Evolutionary conservation across 2,888 invertebrate species (phyloP).

Genomic region (Ophion ventricosus): DNA sequence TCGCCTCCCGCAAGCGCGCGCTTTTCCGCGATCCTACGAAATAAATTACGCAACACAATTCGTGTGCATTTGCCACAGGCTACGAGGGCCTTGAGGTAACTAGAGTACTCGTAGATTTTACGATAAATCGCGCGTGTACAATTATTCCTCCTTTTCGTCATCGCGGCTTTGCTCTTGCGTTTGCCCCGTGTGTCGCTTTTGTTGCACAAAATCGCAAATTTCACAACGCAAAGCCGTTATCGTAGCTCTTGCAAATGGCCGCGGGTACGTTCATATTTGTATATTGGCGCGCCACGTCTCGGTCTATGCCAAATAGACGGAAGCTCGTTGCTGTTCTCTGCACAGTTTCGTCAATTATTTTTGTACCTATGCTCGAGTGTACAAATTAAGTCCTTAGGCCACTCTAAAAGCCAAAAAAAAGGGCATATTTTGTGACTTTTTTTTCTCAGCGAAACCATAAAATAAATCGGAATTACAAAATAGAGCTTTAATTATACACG

Average conservation of each 20-base stretch:
- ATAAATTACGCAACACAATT: conserved; percentile 43
- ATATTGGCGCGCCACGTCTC: background rate
- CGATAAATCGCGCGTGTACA: conserved; percentile 55
- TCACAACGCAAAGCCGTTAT: background rate
- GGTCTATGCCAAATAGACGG: background rate
- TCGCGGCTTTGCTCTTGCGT: background rate
- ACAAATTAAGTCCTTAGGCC: background rate
- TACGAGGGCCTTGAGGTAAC: conserved; percentile 45
- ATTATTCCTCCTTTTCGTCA: background rate
- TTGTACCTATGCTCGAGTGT: background rate
- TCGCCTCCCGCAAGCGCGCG: background rate
- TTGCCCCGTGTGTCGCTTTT: background rate
- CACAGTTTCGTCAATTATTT: background rate
- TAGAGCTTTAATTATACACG: too few species aligned
- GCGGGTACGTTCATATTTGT: background rate
- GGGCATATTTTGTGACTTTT: too few species aligned
- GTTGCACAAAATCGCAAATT: conserved; percentile 24
- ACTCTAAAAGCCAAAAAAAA: too few species aligned
- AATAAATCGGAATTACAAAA: too few species aligned
- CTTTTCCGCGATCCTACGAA: background rate
- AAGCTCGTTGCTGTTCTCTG: background rate
- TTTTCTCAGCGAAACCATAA: too few species aligned
- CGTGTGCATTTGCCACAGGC: background rate
- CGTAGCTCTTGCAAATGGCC: background rate
- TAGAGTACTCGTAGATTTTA: conserved; percentile 42